These are phyloP conservation scores for Natrix natrix DNA, from an alignment of 2,797 vertebrate genomes.

Conservation along the genomic window DNA sequence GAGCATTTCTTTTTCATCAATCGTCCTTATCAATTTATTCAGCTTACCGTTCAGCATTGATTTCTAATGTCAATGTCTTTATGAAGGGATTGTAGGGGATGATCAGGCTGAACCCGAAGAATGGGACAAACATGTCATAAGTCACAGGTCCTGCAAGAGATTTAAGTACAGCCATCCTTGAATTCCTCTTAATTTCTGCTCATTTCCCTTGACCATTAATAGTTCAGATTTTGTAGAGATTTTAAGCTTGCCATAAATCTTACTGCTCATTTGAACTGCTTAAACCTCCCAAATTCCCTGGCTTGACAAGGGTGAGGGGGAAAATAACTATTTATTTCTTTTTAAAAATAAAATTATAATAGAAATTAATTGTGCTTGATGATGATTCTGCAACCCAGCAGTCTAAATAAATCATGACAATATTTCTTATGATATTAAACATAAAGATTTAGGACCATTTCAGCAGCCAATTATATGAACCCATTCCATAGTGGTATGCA, in stretches of 20 bases:
- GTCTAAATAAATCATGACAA: constrained; percentile 13
- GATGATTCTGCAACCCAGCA: neutral
- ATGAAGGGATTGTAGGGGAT: neutral
- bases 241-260: neutral
- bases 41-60: neutral
- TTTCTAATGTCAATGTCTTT: neutral
- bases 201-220: neutral
- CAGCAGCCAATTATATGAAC: neutral
- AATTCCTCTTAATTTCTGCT: neutral
- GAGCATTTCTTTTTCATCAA: constrained; percentile 9
- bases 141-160: neutral
- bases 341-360: neutral
- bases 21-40: constrained; percentile 21
- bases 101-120: neutral
- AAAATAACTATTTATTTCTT: neutral
- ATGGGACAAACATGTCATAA: neutral
- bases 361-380: constrained; percentile 6
- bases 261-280: neutral
- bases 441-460: constrained; percentile 1
- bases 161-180: neutral
- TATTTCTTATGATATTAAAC: constrained; percentile 25
- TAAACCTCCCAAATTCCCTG: neutral
- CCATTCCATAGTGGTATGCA: neutral
- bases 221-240: neutral
- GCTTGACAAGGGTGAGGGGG: neutral